phyloP scores from a whole-genome alignment of 1,140 invertebrate species.

The Phortica variegata region DNA sequence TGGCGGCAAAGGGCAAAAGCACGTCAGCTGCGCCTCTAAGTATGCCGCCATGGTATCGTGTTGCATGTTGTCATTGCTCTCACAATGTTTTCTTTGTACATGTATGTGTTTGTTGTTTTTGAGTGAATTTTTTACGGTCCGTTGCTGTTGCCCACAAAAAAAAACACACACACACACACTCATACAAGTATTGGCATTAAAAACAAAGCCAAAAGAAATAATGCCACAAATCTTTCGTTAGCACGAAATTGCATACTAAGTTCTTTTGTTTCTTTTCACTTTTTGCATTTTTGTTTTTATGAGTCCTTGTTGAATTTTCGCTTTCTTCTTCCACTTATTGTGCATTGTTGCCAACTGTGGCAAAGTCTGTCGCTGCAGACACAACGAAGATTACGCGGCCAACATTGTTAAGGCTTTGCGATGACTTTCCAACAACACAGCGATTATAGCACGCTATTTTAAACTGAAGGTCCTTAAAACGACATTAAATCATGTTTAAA shows the following conservation, averaged over 20 bases:
- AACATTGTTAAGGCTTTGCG: too few species aligned
- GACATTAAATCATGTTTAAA: too few species aligned
- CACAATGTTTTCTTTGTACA: constrained; percentile 19
- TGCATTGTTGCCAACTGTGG: constrained; percentile 24
- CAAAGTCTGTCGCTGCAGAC: too few species aligned
- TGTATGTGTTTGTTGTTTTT: background rate
- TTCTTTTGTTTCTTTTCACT: constrained; percentile 5
- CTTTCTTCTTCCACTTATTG: too few species aligned
- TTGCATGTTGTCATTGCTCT: constrained; percentile 48
- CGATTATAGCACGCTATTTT: too few species aligned
- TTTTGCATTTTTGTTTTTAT: background rate
- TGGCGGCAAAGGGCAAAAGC: background rate
- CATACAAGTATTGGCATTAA: constrained; percentile 3
- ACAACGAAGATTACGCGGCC: too few species aligned
- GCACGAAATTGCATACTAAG: constrained; percentile 42
- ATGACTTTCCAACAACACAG: too few species aligned
- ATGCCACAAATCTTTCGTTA: constrained; percentile 44
- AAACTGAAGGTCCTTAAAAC: too few species aligned
- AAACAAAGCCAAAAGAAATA: constrained; percentile 43
- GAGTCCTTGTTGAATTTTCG: background rate
- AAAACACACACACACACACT: background rate
- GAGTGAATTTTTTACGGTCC: background rate
- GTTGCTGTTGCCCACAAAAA: background rate
- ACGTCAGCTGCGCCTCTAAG: constrained; percentile 17
- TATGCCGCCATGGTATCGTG: constrained; percentile 13